Percentiles rank a stretch among this genome's conserved stretches.
phyloP scores from a whole-genome alignment of 1,140 invertebrate species.

The Drosophila ironensis region DNA sequence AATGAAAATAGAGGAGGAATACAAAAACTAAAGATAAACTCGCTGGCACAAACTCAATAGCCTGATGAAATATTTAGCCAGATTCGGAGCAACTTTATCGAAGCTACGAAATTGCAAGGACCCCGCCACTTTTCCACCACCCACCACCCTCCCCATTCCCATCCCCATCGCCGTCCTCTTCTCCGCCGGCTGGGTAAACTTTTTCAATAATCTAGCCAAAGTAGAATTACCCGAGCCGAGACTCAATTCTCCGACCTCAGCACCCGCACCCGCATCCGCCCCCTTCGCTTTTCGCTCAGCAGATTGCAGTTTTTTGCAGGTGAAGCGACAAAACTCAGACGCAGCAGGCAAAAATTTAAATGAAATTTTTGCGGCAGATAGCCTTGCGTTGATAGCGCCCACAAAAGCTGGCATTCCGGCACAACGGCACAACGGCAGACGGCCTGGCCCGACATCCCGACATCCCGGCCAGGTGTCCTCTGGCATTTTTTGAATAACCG shows the following conservation, averaged over 20 bases:
- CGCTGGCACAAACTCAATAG: constrained; percentile 64
- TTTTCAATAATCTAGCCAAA: constrained; percentile 71
- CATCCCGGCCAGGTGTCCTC: constrained; percentile 37
- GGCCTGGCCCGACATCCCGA: background rate
- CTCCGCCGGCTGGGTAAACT: constrained; percentile 49
- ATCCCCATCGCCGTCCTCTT: background rate
- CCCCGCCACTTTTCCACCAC: constrained; percentile 4
- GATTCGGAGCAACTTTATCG: constrained; percentile 65
- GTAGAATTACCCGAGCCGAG: constrained; percentile 47
- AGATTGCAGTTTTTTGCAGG: constrained; percentile 44
- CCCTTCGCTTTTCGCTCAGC: background rate
- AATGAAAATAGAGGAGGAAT: constrained; percentile 20
- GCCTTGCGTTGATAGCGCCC: constrained; percentile 45
- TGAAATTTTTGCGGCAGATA: constrained; percentile 64
- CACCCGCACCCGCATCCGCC: background rate
- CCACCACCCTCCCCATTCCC: background rate
- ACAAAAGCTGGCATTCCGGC: constrained; percentile 22
- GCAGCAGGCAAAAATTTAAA: constrained; percentile 65
- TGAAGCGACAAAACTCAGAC: constrained; percentile 55
- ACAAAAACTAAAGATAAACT: constrained; percentile 65
- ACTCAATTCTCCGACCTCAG: constrained; percentile 43
- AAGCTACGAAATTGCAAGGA: constrained; percentile 48
- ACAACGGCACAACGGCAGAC: constrained; percentile 1
- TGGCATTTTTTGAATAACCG: constrained; percentile 59
- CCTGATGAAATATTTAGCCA: constrained; percentile 71